phyloP scores from a whole-genome alignment of 2,113 vertebrate genomes.

The Amphilophus citrinellus region DNA sequence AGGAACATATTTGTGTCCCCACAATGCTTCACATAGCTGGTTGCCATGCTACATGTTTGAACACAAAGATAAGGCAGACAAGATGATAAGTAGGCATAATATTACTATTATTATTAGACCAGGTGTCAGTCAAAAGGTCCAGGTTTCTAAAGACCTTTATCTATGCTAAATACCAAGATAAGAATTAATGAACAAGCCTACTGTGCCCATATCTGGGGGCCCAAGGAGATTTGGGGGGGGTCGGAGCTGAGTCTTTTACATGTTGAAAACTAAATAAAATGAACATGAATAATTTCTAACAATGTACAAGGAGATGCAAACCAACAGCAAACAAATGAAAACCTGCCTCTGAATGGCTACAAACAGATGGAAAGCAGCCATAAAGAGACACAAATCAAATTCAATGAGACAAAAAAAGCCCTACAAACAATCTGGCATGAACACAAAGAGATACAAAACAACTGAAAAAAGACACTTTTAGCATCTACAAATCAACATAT shows the following conservation, averaged over 20 bases:
- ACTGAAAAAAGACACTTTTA: neutral
- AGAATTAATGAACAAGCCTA: neutral
- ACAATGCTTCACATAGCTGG: neutral
- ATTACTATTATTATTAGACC: neutral
- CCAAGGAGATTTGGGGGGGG: neutral
- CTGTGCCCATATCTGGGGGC: neutral
- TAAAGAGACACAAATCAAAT: neutral
- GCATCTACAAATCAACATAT: neutral
- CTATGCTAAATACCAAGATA: neutral
- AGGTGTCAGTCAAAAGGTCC: neutral
- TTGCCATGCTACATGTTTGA: neutral
- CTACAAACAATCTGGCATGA: neutral
- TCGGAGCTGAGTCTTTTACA: neutral
- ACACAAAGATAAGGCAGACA: rapidly evolving
- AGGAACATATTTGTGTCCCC: neutral
- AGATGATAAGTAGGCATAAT: neutral
- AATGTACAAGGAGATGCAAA: neutral
- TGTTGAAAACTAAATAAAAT: neutral
- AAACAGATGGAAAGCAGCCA: neutral
- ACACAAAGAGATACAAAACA: neutral
- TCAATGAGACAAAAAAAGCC: neutral
- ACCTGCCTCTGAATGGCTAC: neutral
- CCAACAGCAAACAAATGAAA: neutral
- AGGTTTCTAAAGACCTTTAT: neutral
- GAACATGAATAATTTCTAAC: neutral